phyloP scores from a whole-genome alignment of 2,888 invertebrate species.

The Icerya purchasi region DNA sequence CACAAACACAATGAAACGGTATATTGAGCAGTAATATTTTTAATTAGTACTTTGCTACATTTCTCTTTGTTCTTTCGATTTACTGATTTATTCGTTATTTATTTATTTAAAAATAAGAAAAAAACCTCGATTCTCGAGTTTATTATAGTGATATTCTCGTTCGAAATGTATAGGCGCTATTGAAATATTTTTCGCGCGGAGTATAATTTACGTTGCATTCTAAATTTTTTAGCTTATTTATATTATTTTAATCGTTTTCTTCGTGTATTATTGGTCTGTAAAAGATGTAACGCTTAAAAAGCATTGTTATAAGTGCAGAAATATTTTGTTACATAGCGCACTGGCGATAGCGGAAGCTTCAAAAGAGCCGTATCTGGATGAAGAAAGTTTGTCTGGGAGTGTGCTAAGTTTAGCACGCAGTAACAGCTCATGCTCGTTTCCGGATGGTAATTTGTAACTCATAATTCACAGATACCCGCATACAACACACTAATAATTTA shows the following conservation, averaged over 20 bases:
- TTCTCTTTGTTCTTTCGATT: too few relatives aligned
- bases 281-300: background rate
- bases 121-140: too few relatives aligned
- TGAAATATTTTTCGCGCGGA: too few relatives aligned
- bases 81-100: too few relatives aligned
- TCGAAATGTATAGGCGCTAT: too few relatives aligned
- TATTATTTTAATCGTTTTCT: constrained; percentile 17
- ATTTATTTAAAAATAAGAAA: too few relatives aligned
- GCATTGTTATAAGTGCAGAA: background rate
- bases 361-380: constrained; percentile 69
- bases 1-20: too few relatives aligned
- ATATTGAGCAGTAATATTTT: too few relatives aligned
- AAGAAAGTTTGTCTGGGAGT: constrained; percentile 82
- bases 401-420: constrained; percentile 87
- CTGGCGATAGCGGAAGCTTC: constrained; percentile 80
- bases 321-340: constrained; percentile 42
- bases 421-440: constrained; percentile 82
- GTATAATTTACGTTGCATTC: background rate
- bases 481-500: too few relatives aligned
- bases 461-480: too few relatives aligned
- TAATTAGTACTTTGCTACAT: too few relatives aligned
- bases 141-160: too few relatives aligned
- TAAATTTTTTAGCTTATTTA: constrained; percentile 1
- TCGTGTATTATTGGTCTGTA: constrained; percentile 21
- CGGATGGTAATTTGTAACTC: constrained; percentile 55